These are phyloP conservation scores for Gulo gulo DNA, from an alignment of 2,113 vertebrate species.

Conservation along the genomic window DNA sequence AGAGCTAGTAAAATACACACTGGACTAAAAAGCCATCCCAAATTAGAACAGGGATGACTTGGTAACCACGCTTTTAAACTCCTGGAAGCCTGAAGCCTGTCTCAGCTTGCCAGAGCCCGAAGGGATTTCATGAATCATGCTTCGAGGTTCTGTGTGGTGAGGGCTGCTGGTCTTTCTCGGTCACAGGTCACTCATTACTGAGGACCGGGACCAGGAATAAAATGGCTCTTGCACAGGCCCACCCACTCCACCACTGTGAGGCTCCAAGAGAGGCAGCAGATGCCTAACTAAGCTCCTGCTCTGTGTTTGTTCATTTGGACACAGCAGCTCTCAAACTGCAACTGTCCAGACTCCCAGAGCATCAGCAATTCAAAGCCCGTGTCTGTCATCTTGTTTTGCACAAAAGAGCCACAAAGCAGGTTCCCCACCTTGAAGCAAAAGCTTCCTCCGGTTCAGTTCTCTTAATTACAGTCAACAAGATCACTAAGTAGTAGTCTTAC, in stretches of 20 bases:
- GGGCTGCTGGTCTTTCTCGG: background rate
- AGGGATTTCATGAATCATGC: background rate
- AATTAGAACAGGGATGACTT: background rate
- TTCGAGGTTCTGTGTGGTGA: background rate
- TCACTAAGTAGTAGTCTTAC: background rate
- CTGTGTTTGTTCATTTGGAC: background rate
- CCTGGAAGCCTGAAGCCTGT: background rate
- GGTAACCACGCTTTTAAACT: background rate
- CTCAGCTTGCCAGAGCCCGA: background rate
- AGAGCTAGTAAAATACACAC: background rate
- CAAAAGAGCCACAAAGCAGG: background rate
- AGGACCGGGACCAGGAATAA: background rate
- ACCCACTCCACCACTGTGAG: background rate
- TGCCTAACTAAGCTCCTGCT: background rate
- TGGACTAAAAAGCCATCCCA: background rate
- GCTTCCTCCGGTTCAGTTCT: background rate
- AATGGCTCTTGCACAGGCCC: background rate
- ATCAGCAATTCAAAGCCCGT: background rate
- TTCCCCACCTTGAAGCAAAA: background rate
- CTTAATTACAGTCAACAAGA: background rate
- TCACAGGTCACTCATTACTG: background rate
- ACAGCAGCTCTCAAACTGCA: background rate
- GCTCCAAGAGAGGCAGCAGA: background rate
- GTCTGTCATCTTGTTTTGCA: background rate
- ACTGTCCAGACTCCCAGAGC: fast-evolving